Evolutionary conservation across 2,888 invertebrate species (phyloP).

Genomic region (Mactromeris polynyma): DNA sequence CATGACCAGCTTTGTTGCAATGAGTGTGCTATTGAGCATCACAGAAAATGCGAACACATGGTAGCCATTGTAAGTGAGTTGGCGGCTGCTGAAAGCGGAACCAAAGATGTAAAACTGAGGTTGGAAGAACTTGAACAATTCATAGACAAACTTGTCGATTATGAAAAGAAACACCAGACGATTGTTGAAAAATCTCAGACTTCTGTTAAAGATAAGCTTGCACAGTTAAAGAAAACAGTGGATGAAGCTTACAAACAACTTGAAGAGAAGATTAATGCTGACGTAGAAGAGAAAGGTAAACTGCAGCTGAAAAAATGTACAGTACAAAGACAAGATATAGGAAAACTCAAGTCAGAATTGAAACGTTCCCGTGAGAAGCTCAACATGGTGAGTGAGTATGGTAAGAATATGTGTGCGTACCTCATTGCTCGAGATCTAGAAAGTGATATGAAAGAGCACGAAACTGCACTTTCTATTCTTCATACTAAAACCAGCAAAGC

Average conservation of each 20-base stretch:
- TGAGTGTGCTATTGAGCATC: slow-evolving; percentile 11
- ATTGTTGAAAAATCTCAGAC: slow-evolving; percentile 5
- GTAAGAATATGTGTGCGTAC: neutral
- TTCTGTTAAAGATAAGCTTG: neutral
- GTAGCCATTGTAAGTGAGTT: neutral
- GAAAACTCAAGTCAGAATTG: neutral
- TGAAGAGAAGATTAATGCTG: neutral
- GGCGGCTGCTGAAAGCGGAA: neutral
- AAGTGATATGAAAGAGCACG: slow-evolving; percentile 14
- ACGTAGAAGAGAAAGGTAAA: neutral
- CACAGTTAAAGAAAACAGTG: neutral
- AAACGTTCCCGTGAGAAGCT: neutral
- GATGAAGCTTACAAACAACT: slow-evolving; percentile 14
- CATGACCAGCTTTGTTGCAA: slow-evolving; percentile 35
- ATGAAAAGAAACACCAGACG: slow-evolving; percentile 11
- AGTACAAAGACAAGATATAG: neutral
- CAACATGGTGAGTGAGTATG: neutral
- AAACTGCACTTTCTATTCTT: neutral
- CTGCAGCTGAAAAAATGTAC: neutral
- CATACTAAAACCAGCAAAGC: neutral
- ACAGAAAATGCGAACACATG: slow-evolving; percentile 8
- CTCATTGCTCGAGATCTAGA: slow-evolving; percentile 5
- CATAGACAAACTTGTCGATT: neutral
- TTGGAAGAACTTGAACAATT: slow-evolving; percentile 8
- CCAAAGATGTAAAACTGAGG: neutral